Evolutionary conservation across 2,888 invertebrate genomes (phyloP).

Genomic region (Erynnis tages): DNA sequence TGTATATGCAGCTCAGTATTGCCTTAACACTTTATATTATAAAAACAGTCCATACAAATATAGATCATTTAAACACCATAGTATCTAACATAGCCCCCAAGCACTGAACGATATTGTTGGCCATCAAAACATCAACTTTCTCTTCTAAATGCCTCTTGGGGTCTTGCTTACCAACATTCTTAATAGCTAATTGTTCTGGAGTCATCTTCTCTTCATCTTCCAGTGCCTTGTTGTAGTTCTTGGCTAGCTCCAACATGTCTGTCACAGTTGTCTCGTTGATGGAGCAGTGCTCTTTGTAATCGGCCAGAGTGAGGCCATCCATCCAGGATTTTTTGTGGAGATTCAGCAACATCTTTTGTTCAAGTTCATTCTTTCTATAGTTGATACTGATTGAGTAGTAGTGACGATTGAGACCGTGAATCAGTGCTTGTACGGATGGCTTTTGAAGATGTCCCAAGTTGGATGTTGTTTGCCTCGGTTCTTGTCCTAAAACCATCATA

Average conservation of each 20-base stretch:
- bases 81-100: constrained; percentile 97
- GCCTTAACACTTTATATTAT: constrained; percentile 43
- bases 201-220: constrained; percentile 99
- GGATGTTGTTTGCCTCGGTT: constrained; percentile 99
- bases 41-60: constrained; percentile 40
- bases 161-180: constrained; percentile 99
- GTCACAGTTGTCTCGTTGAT: constrained; percentile 96
- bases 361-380: constrained; percentile 98
- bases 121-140: constrained; percentile 98
- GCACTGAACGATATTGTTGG: constrained; percentile 98
- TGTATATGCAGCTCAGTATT: constrained; percentile 57
- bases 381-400: constrained; percentile 99
- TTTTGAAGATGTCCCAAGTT: constrained; percentile 99
- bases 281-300: constrained; percentile 95
- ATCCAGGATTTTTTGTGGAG: constrained; percentile 99
- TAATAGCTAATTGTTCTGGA: constrained; percentile 98
- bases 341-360: constrained; percentile 99
- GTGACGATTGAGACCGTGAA: constrained; percentile 98
- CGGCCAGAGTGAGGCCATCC: constrained; percentile 95
- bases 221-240: constrained; percentile 98
- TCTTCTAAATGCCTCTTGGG: constrained; percentile 99
- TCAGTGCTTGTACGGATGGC: constrained; percentile 99
- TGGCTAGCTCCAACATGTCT: constrained; percentile 98
- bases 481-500: constrained; percentile 99
- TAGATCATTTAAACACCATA: constrained; percentile 77